Evolutionary conservation across 1,140 invertebrate genomes (phyloP), one percentile per base, ranked within the genome.

Genomic region (Lucilia cuprina): DNA sequence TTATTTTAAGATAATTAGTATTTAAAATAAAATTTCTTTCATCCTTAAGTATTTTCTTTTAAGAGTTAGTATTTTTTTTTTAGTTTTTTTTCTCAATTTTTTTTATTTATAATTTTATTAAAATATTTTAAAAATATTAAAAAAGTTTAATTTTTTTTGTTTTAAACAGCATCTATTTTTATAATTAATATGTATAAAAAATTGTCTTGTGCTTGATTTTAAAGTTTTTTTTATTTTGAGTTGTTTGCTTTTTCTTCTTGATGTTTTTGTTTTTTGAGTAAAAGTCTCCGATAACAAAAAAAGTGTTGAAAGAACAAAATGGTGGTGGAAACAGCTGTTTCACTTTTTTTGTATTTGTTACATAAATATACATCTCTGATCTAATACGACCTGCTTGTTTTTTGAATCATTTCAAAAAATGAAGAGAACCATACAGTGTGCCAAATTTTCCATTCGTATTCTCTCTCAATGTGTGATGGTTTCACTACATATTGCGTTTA

Each of bases 161-260:
- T 78, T 78, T 78, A 78, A 78, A 78, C 41, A 78, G 34, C 34
- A 78, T 78, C 41, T 78, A 78, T n/a, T n/a, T 49, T 41, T n/a
- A 25, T 21, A 4, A 49, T 35, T 78, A 41, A 78, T 41, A 35
- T n/a, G 34, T 78, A 49, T 35, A 35, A 78, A 55, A 70, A 70
- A 70, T 70, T 70, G 65, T 70, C 65, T 70, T 70, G 41, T 78
- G 75, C 34, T 78, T 78, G n/a, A n/a, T 78, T 70, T 70, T 60
- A 60, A 60, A 60, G n/a, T n/a, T n/a, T 60, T 60, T 60, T 60
- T 60, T 12, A 0, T 83, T 83, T 77, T 83, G 70, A 75, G 47
- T 83, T 83, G 83, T 83, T 83, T 75, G 70, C 50, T 75, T 83
- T 83, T 74, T 77, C 25, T 49, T 74, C 25, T 74, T n/a, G n/a